phyloP scores from a whole-genome alignment of 2,888 invertebrate genomes.

The Leptodirus hochenwartii region DNA sequence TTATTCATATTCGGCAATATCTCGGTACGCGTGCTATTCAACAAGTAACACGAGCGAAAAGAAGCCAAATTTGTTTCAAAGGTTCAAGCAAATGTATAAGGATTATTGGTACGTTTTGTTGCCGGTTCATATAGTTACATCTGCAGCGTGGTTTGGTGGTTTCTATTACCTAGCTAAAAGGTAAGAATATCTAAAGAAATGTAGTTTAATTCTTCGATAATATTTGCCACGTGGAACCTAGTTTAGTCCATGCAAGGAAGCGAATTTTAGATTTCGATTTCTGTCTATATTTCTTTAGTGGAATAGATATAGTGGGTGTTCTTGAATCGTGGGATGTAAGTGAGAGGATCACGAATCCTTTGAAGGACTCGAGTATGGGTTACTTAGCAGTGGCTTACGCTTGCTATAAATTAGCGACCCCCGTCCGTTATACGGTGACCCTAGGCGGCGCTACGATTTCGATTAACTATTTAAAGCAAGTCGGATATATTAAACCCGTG shows the following conservation, averaged over 20 bases:
- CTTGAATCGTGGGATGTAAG: slow-evolving; percentile 62
- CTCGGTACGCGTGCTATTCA: too few relatives aligned
- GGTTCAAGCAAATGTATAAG: slow-evolving; percentile 81
- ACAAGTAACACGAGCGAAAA: too few relatives aligned
- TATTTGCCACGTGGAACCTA: not conserved
- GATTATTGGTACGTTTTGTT: slow-evolving; percentile 94
- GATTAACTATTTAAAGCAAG: slow-evolving; percentile 59
- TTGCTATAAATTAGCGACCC: slow-evolving; percentile 85
- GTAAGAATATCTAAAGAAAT: slow-evolving; percentile 32
- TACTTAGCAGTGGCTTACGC: slow-evolving; percentile 80
- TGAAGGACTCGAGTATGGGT: slow-evolving; percentile 68
- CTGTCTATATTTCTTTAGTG: slow-evolving; percentile 41
- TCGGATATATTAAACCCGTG: slow-evolving; percentile 72
- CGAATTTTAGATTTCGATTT: slow-evolving; percentile 2
- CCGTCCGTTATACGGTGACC: slow-evolving; percentile 82
- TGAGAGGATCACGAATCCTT: slow-evolving; percentile 56
- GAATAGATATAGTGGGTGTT: slow-evolving; percentile 70
- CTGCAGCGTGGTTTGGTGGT: slow-evolving; percentile 69
- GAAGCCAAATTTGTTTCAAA: slow-evolving; percentile 50
- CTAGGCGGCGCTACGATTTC: slow-evolving; percentile 74
- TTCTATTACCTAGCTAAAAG: slow-evolving; percentile 77
- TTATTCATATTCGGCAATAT: too few relatives aligned
- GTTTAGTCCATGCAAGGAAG: slow-evolving; percentile 1
- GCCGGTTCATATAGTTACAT: slow-evolving; percentile 83
- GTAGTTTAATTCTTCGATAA: slow-evolving; percentile 1